These are phyloP conservation scores for Fragum sueziense DNA, from an alignment of 2,888 invertebrate genomes.

Conservation along the genomic window DNA sequence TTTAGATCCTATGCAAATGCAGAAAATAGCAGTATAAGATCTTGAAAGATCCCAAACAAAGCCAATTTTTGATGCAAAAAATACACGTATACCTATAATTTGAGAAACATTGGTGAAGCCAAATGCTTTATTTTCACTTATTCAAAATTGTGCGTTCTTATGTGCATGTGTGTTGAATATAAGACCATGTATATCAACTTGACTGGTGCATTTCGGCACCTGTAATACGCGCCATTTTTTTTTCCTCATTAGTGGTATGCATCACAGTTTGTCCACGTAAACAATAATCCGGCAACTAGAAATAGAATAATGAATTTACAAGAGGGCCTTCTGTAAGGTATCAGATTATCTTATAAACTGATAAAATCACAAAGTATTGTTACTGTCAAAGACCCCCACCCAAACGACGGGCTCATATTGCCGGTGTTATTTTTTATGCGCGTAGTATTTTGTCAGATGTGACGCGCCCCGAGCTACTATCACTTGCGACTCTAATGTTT, in stretches of 20 bases:
- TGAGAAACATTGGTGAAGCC: too few species aligned
- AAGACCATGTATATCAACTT: too few species aligned
- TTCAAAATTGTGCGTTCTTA: too few species aligned
- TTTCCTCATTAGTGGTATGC: too few species aligned
- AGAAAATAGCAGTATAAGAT: not conserved
- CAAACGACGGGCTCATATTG: slow-evolving; percentile 3
- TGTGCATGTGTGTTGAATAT: too few species aligned
- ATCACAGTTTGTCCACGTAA: too few species aligned
- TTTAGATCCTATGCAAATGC: too few species aligned
- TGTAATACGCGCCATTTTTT: too few species aligned
- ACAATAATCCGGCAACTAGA: too few species aligned
- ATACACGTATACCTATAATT: too few species aligned
- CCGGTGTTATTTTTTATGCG: slow-evolving; percentile 30
- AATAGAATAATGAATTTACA: not conserved
- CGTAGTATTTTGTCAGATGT: slow-evolving; percentile 48
- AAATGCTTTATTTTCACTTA: too few species aligned
- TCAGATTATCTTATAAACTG: slow-evolving; percentile 14
- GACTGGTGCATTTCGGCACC: too few species aligned
- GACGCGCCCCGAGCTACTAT: slow-evolving; percentile 40
- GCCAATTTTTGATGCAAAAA: not conserved
- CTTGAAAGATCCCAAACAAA: not conserved
- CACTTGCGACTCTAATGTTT: slow-evolving; percentile 44
- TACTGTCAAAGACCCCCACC: slow-evolving; percentile 9
- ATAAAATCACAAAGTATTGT: slow-evolving; percentile 25
- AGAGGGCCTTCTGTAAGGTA: slow-evolving; percentile 1